Conservation (phyloP, 2,113 vertebrate species). For the Perca fluviatilis region DNA sequence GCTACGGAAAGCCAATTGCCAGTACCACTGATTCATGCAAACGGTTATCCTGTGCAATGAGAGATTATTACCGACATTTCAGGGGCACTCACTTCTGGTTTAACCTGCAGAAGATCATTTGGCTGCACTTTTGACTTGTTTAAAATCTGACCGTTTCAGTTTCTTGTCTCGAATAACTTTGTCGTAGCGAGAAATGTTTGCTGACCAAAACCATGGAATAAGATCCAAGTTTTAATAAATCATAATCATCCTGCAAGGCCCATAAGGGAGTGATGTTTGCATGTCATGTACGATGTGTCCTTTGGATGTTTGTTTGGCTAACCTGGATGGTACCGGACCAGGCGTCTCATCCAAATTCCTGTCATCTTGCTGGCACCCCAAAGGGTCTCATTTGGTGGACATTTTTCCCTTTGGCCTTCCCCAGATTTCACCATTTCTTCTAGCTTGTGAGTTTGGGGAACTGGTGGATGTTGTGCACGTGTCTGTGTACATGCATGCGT, state of each 20-base stretch:
- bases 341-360: conserved; percentile 34
- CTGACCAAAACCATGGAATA: background rate
- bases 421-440: background rate
- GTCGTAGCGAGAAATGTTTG: no score
- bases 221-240: background rate
- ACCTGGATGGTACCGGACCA: conserved; percentile 12
- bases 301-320: conserved; percentile 14
- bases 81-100: background rate
- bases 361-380: conserved; percentile 27
- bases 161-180: no score
- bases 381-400: conserved; percentile 39
- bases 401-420: background rate
- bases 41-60: background rate
- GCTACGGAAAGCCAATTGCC: background rate
- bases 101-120: background rate
- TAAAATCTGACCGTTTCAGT: no score
- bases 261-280: background rate
- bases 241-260: background rate
- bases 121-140: background rate
- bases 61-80: background rate
- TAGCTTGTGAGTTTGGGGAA: background rate
- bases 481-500: background rate
- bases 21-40: background rate
- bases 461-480: background rate
- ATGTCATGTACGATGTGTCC: background rate